phyloP scores from a whole-genome alignment of 2,797 vertebrate species.

The Paguma larvata region DNA sequence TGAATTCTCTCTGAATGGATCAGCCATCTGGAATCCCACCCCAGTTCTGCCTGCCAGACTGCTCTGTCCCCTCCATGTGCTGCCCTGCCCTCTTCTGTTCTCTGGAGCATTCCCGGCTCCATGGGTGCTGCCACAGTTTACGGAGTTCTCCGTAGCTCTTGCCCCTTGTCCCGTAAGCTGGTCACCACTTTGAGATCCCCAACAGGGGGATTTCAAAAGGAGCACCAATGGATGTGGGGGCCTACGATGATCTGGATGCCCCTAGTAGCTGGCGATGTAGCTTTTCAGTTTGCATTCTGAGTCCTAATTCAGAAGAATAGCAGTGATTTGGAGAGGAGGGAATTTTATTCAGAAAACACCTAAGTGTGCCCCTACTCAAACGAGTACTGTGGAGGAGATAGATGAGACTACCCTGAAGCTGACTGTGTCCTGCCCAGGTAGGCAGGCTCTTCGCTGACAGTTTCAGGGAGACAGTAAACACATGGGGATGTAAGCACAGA shows the following conservation, averaged over 20 bases:
- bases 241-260: background rate
- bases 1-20: background rate
- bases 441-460: background rate
- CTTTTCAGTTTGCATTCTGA: conserved; percentile 4
- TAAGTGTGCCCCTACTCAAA: background rate
- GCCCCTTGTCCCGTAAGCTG: background rate
- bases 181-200: background rate
- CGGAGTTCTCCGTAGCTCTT: background rate
- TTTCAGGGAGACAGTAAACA: background rate
- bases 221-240: background rate
- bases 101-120: background rate
- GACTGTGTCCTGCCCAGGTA: background rate
- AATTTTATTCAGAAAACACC: background rate
- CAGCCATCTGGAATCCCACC: background rate
- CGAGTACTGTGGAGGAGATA: background rate
- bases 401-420: background rate
- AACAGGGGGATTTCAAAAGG: background rate
- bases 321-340: background rate
- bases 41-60: background rate
- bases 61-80: background rate
- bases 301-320: background rate
- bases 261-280: background rate
- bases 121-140: background rate
- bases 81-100: background rate
- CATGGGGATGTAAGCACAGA: background rate